These are phyloP conservation scores for Porphyrio hochstetteri DNA, from an alignment of 2,113 vertebrate species.

Conservation along the genomic window DNA sequence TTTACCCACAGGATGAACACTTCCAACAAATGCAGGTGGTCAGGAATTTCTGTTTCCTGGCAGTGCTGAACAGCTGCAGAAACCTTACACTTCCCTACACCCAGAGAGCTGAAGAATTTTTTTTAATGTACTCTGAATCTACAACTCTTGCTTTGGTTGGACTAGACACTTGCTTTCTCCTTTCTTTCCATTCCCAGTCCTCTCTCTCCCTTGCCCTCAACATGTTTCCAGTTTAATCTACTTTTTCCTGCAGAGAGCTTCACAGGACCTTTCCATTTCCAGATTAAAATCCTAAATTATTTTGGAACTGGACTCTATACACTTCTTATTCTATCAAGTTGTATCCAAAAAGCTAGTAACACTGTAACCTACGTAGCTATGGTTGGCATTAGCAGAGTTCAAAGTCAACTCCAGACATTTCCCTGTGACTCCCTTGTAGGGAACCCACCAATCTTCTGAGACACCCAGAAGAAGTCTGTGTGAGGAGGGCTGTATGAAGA, in stretches of 20 bases:
- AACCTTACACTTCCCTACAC: neutral
- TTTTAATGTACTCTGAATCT: neutral
- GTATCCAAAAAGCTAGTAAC: neutral
- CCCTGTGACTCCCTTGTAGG: neutral
- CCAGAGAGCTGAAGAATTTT: neutral
- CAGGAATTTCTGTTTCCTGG: slow-evolving; percentile 43
- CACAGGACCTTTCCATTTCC: neutral
- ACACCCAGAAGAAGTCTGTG: neutral
- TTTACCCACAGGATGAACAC: neutral
- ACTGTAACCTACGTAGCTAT: neutral
- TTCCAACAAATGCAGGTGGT: slow-evolving; percentile 38
- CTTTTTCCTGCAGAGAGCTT: neutral
- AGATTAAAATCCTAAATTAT: neutral
- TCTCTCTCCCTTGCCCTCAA: neutral
- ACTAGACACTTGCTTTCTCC: neutral
- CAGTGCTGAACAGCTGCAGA: slow-evolving; percentile 15
- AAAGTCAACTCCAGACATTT: neutral
- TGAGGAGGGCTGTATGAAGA: neutral
- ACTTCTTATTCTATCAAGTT: neutral
- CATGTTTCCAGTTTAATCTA: neutral
- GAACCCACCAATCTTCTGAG: neutral
- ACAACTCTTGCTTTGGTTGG: slow-evolving; percentile 35
- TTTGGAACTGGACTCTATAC: neutral
- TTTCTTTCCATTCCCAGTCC: slow-evolving; percentile 5
- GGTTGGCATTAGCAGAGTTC: neutral